Evolutionary conservation across 2,888 invertebrate species (phyloP).

Genomic region (Pomacea canaliculata): DNA sequence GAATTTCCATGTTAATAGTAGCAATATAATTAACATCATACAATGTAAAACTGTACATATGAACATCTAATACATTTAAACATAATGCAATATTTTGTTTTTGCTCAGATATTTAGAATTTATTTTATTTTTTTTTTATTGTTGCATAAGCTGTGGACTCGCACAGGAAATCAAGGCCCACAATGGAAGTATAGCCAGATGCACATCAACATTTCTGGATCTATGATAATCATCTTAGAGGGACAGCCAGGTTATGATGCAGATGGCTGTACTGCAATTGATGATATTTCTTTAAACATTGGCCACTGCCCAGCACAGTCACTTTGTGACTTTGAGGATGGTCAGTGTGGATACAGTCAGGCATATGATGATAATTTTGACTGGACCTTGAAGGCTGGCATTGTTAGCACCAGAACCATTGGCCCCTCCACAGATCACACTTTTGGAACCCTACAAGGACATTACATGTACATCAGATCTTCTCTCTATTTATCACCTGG

Average conservation of each 20-base stretch:
- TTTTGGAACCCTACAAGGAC: constrained; percentile 49
- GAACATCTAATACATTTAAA: too few relatives aligned
- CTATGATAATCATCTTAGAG: constrained; percentile 57
- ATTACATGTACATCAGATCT: constrained; percentile 62
- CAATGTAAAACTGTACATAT: too few relatives aligned
- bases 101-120: too few relatives aligned
- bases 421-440: constrained; percentile 64
- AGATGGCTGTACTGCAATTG: constrained; percentile 62
- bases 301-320: constrained; percentile 48
- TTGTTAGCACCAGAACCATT: constrained; percentile 42
- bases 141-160: constrained; percentile 42
- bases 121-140: constrained; percentile 30
- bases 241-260: constrained; percentile 52
- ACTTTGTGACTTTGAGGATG: constrained; percentile 61
- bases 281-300: constrained; percentile 54
- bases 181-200: constrained; percentile 60
- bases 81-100: too few relatives aligned
- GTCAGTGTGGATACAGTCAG: constrained; percentile 60
- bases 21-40: too few relatives aligned
- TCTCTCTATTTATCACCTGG: constrained; percentile 43
- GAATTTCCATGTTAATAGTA: too few relatives aligned
- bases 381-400: constrained; percentile 57
- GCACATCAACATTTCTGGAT: constrained; percentile 42
- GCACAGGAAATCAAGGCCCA: constrained; percentile 56
- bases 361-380: constrained; percentile 54